Percentiles rank a stretch among this genome's conserved stretches.
phyloP scores from a whole-genome alignment of 2,113 vertebrate genomes.

The Crotalus horridus region DNA sequence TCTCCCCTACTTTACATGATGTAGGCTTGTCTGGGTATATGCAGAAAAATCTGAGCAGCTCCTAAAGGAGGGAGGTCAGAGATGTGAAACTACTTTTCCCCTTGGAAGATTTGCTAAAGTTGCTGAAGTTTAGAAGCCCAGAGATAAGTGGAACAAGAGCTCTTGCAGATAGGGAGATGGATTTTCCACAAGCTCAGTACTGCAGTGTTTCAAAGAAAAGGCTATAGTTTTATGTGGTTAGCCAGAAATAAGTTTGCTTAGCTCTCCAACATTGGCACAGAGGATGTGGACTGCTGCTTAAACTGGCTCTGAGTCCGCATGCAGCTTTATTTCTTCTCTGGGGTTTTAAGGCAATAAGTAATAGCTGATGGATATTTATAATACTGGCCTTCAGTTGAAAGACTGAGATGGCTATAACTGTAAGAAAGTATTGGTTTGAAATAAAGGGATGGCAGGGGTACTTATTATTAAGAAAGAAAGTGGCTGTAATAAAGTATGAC shows the following conservation, averaged over 20 bases:
- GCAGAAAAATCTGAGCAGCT: neutral
- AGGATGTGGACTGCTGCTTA: neutral
- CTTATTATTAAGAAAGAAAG: neutral
- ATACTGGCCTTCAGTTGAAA: neutral
- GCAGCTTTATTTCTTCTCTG: neutral
- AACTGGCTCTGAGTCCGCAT: neutral
- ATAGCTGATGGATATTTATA: neutral
- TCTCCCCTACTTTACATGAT: neutral
- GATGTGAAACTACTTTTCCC: neutral
- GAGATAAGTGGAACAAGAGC: neutral
- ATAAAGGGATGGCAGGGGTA: neutral
- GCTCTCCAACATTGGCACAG: neutral
- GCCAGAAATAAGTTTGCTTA: neutral
- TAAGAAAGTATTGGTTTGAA: neutral
- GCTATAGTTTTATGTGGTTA: neutral
- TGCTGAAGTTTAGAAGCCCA: neutral
- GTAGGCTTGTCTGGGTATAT: neutral
- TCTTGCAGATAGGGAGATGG: neutral
- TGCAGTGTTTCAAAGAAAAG: neutral
- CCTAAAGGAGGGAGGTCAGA: neutral
- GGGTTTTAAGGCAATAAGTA: neutral
- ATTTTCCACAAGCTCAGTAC: neutral
- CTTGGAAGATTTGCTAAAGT: neutral
- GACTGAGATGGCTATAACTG: neutral
- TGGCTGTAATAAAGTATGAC: neutral